Conservation (phyloP, 2,113 vertebrate genomes). For the Galemys pyrenaicus region DNA sequence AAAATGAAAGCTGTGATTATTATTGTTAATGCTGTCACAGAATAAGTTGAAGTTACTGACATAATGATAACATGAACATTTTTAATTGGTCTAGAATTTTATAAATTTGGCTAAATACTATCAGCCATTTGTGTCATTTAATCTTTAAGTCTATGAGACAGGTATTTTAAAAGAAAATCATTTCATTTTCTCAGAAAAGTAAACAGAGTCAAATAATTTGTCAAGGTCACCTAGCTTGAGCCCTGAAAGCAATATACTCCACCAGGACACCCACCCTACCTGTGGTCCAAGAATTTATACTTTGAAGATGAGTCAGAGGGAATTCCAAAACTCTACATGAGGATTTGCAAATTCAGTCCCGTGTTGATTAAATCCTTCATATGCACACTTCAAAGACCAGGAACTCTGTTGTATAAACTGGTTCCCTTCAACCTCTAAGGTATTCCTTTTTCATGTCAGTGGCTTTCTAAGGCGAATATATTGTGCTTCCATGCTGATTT, state of each 20-base stretch:
- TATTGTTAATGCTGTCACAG: neutral
- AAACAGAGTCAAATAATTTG: neutral
- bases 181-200: neutral
- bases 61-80: neutral
- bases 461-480: neutral
- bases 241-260: neutral
- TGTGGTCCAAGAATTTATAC: neutral
- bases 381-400: neutral
- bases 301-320: slow-evolving; percentile 1
- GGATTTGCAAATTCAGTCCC: neutral
- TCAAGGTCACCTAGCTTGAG: neutral
- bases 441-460: slow-evolving; percentile 17
- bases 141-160: neutral
- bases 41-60: neutral
- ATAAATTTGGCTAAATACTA: neutral
- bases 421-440: neutral
- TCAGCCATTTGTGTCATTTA: neutral
- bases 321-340: neutral
- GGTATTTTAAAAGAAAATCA: neutral
- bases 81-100: neutral
- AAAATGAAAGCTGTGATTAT: neutral
- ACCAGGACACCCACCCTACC: neutral
- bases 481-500: neutral
- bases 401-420: neutral
- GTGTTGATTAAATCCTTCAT: slow-evolving; percentile 20